Conservation (phyloP, 2,888 invertebrate genomes). For the Drosophila nr. perissopoda region DNA sequence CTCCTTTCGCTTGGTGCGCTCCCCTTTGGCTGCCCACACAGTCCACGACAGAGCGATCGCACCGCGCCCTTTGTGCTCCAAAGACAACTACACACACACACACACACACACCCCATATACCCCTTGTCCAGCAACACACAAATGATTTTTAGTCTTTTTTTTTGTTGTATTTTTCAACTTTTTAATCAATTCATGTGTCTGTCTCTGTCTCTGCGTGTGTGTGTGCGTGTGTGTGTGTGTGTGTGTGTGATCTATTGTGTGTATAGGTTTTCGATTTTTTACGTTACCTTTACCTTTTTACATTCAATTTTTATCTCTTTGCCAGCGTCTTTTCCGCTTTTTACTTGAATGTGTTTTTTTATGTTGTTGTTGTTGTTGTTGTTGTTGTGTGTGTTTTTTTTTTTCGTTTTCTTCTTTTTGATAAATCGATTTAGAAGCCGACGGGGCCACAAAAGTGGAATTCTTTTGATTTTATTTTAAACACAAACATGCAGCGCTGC, state of each 20-base stretch:
- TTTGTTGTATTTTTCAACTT: slow-evolving; percentile 63
- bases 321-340: slow-evolving; percentile 77
- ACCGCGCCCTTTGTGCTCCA: slow-evolving; percentile 63
- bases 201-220: slow-evolving; percentile 25
- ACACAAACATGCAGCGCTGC: slow-evolving; percentile 39
- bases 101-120: slow-evolving; percentile 2
- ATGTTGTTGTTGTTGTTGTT: neutral
- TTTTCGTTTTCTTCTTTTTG: slow-evolving; percentile 75
- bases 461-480: slow-evolving; percentile 78
- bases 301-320: slow-evolving; percentile 81
- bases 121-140: slow-evolving; percentile 31
- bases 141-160: slow-evolving; percentile 51
- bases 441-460: slow-evolving; percentile 80
- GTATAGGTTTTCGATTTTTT: slow-evolving; percentile 77
- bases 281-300: slow-evolving; percentile 76
- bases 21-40: slow-evolving; percentile 17
- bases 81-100: slow-evolving; percentile 28
- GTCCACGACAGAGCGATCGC: slow-evolving; percentile 29
- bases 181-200: slow-evolving; percentile 76
- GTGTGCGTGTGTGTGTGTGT: slow-evolving; percentile 22
- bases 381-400: slow-evolving; percentile 16
- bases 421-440: slow-evolving; percentile 81
- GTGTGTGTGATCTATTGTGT: slow-evolving; percentile 73
- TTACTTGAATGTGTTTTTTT: slow-evolving; percentile 46
- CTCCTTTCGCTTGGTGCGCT: slow-evolving; percentile 21